These are phyloP conservation scores for Heteronetta atricapilla DNA, from an alignment of 2,113 vertebrate species.

Conservation along the genomic window DNA sequence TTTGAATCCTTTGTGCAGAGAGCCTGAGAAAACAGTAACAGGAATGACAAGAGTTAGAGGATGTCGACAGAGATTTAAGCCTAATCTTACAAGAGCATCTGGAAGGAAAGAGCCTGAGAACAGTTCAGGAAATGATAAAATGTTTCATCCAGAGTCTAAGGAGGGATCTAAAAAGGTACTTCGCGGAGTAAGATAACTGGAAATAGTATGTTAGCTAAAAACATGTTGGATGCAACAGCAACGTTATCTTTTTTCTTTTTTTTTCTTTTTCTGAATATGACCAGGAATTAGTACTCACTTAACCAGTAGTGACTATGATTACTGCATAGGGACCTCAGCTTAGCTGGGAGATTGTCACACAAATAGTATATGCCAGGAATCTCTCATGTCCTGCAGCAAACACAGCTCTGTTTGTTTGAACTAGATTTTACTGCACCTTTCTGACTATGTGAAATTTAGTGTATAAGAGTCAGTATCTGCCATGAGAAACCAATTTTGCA, in stretches of 20 bases:
- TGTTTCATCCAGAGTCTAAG: neutral
- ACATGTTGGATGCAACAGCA: neutral
- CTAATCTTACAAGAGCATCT: conserved; percentile 14
- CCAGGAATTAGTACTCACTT: neutral
- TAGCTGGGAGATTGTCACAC: neutral
- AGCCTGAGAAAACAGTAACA: neutral
- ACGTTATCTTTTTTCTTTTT: too few species aligned
- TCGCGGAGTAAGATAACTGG: neutral
- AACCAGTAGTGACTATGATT: neutral
- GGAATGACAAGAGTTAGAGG: neutral
- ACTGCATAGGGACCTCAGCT: neutral
- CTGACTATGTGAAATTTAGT: neutral
- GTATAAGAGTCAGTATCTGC: neutral
- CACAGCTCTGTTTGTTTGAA: neutral
- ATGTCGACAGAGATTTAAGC: conserved; percentile 47
- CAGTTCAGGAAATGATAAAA: neutral
- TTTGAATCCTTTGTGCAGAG: conserved; percentile 37
- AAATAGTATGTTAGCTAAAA: neutral
- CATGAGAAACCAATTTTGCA: neutral
- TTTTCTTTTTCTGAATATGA: neutral
- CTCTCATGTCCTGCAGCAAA: neutral
- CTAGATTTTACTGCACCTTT: neutral
- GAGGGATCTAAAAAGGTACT: conserved; percentile 27
- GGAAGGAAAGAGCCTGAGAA: conserved; percentile 31
- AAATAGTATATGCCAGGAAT: neutral